Evolutionary conservation across 2,888 invertebrate species (phyloP), one percentile per base, ranked within the genome.

Genomic region (Dasysyrphus albostriatus): DNA sequence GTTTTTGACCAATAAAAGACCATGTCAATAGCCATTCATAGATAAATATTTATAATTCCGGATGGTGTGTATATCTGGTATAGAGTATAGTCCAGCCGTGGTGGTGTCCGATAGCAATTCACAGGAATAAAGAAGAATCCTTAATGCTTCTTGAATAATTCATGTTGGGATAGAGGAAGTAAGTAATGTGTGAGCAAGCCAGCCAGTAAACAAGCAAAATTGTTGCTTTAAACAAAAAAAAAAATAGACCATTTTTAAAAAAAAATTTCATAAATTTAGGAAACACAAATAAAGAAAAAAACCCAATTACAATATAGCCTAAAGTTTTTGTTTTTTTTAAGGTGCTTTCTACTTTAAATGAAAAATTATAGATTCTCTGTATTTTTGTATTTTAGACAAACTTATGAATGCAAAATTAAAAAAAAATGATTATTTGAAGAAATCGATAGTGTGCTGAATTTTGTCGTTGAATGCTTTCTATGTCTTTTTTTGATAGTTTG

Each of bases 101-200:
- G 16, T 54, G 7, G 3, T 61, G 39, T 7, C 61, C 61, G 24
- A 19, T 14, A 42, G 61, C 61, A 24, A 49, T 49, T 49, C 49
- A 69, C 54, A 14, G 54, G 54, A 69, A 42, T 54, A 69, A 37
- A 54, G 6, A 78, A 65, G 44, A 59, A 76, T 65, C 56, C 61
- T 76, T 42, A 73, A 76, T 73, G 61, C 42, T 58, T 69, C 73
- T 73, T 85, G 77, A 85, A 85, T 85, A 72, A 85, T 85, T 85
- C 77, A 85, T 85, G 65, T 39, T 70, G 14, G 16, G 58, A 34
- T 65, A 72, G 70, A 47, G 59, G 65, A 59, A 76, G 39, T 39
- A 19, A 51, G 51, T 65, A 32, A 54, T 54, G 51, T 49, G 69
- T 69, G 67, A 51, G 34, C 16, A 19, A 65, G 16, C n/a, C n/a